Conservation (phyloP, 2,113 vertebrate species). For the Tachycineta bicolor region DNA sequence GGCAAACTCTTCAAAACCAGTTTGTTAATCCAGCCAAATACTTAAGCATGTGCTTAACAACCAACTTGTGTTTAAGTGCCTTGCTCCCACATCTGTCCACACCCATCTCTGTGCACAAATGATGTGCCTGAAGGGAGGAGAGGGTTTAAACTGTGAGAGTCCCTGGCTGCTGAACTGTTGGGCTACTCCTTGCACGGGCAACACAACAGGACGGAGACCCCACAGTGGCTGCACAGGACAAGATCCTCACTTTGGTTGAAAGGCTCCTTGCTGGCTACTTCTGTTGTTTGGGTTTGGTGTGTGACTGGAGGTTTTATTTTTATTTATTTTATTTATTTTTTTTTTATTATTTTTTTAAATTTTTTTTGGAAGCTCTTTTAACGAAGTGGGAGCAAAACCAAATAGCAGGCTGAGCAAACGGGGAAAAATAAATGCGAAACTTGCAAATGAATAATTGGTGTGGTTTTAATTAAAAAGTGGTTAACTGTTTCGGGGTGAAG, state of each 20-base stretch:
- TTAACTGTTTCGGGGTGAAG: slow-evolving; percentile 65
- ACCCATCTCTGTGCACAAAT: neutral
- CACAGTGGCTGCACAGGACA: neutral
- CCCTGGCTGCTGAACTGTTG: neutral
- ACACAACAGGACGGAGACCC: neutral
- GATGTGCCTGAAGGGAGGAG: neutral
- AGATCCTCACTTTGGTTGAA: neutral
- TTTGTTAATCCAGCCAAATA: slow-evolving; percentile 19
- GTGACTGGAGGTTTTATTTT: neutral
- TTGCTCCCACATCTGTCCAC: neutral
- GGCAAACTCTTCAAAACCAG: slow-evolving; percentile 63
- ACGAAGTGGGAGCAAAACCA: slow-evolving; percentile 64
- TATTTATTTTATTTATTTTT: neutral
- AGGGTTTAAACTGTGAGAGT: neutral
- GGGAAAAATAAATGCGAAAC: slow-evolving; percentile 65
- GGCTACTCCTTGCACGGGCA: fast-evolving
- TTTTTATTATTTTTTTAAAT: no score
- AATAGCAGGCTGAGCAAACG: slow-evolving; percentile 37
- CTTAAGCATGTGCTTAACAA: slow-evolving; percentile 15
- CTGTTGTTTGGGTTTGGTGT: neutral
- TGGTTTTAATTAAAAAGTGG: slow-evolving; percentile 68
- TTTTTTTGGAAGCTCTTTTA: slow-evolving; percentile 48
- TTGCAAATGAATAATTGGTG: slow-evolving; percentile 64
- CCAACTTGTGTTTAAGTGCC: neutral
- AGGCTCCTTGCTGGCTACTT: slow-evolving; percentile 18